Percentiles rank a stretch among this genome's conserved stretches.
Conservation (phyloP, 2,113 vertebrate species). For the Tragelaphus strepsiceros region DNA sequence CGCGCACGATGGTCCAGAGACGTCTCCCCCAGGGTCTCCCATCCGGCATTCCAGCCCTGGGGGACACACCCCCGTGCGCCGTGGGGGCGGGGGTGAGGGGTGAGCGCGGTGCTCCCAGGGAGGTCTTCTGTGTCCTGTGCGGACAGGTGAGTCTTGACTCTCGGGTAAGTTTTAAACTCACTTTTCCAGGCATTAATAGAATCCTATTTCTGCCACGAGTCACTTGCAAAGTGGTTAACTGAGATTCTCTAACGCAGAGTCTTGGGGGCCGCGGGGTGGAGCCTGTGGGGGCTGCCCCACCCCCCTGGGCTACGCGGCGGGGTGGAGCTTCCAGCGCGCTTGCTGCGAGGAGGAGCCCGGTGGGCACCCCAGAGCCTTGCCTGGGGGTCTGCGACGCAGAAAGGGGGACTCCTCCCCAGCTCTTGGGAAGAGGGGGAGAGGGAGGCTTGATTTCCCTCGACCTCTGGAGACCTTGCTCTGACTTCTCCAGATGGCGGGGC, state of each 20-base stretch:
- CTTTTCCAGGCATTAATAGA: not conserved
- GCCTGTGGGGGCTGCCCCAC: not conserved
- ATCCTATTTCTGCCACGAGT: not conserved
- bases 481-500: not conserved
- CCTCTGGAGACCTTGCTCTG: not conserved
- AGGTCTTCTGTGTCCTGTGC: not conserved
- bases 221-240: not conserved
- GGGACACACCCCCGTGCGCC: fast-evolving
- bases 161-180: not conserved
- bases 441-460: not conserved
- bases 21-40: not conserved
- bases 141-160: not conserved
- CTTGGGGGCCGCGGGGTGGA: not conserved
- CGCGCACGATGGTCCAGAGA: fast-evolving
- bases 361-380: not conserved
- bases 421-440: fast-evolving
- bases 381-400: not conserved
- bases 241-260: not conserved
- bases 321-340: not conserved
- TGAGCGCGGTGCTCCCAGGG: fast-evolving
- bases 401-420: no score
- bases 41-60: not conserved
- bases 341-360: not conserved
- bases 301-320: fast-evolving
- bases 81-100: not conserved